phyloP scores from a whole-genome alignment of 2,797 vertebrate genomes.

The Gorsachius magnificus region DNA sequence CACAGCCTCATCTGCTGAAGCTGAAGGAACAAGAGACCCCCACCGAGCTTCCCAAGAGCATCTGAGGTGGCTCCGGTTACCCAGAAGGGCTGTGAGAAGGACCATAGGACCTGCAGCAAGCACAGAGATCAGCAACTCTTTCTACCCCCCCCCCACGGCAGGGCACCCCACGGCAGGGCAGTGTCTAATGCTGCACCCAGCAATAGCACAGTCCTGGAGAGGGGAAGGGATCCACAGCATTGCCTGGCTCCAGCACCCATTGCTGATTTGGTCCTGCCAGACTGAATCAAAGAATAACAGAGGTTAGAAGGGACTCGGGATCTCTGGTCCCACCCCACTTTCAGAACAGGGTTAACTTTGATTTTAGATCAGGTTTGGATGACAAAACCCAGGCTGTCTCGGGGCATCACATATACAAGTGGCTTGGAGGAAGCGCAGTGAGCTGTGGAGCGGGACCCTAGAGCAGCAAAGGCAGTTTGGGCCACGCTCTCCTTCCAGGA shows the following conservation, averaged over 20 bases:
- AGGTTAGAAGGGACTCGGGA: not conserved
- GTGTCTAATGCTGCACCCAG: rapidly evolving
- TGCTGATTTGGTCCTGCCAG: not conserved
- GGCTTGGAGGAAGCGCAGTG: not conserved
- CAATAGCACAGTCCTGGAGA: not conserved
- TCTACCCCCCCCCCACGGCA: not conserved
- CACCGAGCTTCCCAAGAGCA: not conserved
- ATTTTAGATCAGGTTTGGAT: not conserved
- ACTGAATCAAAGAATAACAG: not conserved
- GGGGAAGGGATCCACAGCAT: rapidly evolving
- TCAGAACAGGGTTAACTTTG: not conserved
- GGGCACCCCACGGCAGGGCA: not conserved
- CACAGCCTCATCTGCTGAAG: not conserved
- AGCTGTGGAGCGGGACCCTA: not conserved
- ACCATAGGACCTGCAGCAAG: not conserved
- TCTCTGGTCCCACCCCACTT: not conserved
- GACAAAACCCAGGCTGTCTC: not conserved
- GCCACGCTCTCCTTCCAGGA: not conserved
- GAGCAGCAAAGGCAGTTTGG: not conserved
- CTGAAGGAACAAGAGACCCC: not conserved
- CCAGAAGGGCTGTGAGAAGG: not conserved
- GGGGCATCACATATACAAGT: not conserved
- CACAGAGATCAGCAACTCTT: not conserved
- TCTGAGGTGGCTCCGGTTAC: not conserved
- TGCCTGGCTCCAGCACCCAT: not conserved